These are phyloP conservation scores for Sander vitreus DNA, from an alignment of 2,113 vertebrate species.

Conservation along the genomic window DNA sequence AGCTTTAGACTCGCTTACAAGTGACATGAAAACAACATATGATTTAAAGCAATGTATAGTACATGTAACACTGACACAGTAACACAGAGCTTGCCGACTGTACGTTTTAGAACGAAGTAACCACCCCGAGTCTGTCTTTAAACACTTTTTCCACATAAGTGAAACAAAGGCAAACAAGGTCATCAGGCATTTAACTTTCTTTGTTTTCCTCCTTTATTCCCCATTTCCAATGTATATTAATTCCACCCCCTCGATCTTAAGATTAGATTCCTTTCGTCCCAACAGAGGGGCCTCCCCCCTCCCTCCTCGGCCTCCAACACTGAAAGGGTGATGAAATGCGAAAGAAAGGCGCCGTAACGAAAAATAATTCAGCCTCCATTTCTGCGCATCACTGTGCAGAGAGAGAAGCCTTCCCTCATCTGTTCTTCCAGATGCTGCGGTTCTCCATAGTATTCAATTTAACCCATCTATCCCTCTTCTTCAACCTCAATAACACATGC, in stretches of 20 bases:
- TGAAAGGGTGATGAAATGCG: constrained; percentile 72
- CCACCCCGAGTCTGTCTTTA: constrained; percentile 7
- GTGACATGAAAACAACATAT: background rate
- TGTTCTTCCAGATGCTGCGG: constrained; percentile 42
- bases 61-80: background rate
- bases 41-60: background rate
- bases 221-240: constrained; percentile 67
- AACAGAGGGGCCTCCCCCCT: constrained; percentile 41
- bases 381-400: constrained; percentile 45
- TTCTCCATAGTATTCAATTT: constrained; percentile 54
- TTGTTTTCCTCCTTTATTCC: constrained; percentile 55
- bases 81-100: background rate
- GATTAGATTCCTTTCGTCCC: constrained; percentile 65
- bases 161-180: constrained; percentile 72
- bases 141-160: constrained; percentile 31
- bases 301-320: constrained; percentile 10
- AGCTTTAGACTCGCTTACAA: background rate
- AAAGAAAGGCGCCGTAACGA: constrained; percentile 59
- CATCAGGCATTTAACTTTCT: constrained; percentile 65
- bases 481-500: constrained; percentile 45
- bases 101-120: constrained; percentile 3
- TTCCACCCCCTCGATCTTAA: constrained; percentile 69
- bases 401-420: constrained; percentile 45
- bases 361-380: constrained; percentile 32
- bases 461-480: constrained; percentile 47